phyloP scores from a whole-genome alignment of 2,797 vertebrate genomes.

The Acrocephalus scirpaceus region DNA sequence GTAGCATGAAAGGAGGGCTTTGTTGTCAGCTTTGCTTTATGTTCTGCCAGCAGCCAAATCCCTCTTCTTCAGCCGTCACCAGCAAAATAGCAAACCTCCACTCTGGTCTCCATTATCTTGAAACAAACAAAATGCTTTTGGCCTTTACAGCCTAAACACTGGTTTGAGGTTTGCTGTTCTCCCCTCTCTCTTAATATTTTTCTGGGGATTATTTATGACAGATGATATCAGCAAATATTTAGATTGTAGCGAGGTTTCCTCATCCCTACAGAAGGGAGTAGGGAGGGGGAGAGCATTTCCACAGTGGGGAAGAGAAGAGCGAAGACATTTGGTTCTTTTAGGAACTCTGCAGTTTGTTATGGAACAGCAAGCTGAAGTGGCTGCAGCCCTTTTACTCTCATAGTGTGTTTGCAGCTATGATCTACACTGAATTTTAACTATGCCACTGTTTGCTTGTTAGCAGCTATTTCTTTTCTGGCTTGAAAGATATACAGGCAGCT shows the following conservation, averaged over 20 bases:
- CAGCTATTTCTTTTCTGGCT: neutral
- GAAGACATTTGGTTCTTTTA: neutral
- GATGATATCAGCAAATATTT: constrained; percentile 32
- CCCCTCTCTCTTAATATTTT: constrained; percentile 13
- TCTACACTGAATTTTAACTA: neutral
- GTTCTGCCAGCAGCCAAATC: constrained; percentile 81
- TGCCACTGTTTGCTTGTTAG: neutral
- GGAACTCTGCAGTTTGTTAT: constrained; percentile 14
- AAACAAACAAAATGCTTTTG: constrained; percentile 75
- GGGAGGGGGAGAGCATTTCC: neutral
- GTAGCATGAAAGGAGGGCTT: constrained; percentile 84
- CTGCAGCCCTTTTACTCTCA: constrained; percentile 20
- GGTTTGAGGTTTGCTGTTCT: constrained; percentile 43
- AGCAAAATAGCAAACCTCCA: constrained; percentile 76
- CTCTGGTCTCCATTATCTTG: constrained; percentile 64
- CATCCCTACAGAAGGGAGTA: neutral
- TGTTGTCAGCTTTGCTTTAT: constrained; percentile 84
- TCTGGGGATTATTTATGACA: constrained; percentile 52
- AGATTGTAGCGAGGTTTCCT: neutral
- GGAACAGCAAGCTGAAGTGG: neutral
- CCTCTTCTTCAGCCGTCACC: constrained; percentile 74
- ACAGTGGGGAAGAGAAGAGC: neutral
- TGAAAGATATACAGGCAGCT: constrained; percentile 34
- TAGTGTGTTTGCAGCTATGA: neutral
- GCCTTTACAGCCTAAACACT: constrained; percentile 60